Conservation (phyloP, 1,140 invertebrate genomes). For the Nasonia longicornis region DNA sequence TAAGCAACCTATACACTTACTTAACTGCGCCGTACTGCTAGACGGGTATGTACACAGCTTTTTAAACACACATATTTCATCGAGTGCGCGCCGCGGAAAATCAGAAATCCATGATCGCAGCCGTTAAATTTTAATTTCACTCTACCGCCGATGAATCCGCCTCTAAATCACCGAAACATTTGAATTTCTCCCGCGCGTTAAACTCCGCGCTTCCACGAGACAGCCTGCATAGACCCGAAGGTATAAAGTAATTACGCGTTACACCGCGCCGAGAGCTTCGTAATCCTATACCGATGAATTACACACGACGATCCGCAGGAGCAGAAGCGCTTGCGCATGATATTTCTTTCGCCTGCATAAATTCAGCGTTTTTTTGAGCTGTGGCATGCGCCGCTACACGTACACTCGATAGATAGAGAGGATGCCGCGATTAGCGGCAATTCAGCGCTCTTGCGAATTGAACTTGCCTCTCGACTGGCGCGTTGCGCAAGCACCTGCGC, state of each 20-base stretch:
- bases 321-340: not conserved
- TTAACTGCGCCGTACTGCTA: too few relatives aligned
- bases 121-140: not conserved
- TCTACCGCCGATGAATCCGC: not conserved
- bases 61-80: not conserved
- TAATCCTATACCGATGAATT: constrained; percentile 1
- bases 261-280: constrained; percentile 4
- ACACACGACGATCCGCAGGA: not conserved
- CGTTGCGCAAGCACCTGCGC: not conserved
- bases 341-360: not conserved
- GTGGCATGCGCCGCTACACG: not conserved
- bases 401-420: not conserved
- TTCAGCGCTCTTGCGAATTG: constrained; percentile 19
- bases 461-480: constrained; percentile 10
- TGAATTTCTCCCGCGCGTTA: not conserved
- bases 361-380: not conserved
- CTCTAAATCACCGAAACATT: not conserved
- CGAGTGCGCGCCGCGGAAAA: not conserved
- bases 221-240: not conserved
- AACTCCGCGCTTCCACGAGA: not conserved
- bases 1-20: too few relatives aligned
- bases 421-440: not conserved
- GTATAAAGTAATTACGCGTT: constrained; percentile 30
- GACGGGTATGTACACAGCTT: not conserved
- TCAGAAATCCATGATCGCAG: not conserved